Conservation (phyloP, 2,888 invertebrate species). For the Hylaea fasciaria region DNA sequence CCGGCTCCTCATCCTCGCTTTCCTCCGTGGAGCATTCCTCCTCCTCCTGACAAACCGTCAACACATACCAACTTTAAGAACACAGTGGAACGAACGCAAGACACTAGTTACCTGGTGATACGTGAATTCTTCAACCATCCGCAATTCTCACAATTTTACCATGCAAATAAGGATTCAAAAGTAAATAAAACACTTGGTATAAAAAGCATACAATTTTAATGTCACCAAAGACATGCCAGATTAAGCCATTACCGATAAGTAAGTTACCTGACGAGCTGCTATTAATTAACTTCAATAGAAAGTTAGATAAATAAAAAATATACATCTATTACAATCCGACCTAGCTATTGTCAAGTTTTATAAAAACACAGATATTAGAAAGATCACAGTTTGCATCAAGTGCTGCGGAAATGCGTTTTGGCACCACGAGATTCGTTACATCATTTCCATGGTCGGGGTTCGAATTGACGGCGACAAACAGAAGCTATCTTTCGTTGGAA, state of each 20-base stretch:
- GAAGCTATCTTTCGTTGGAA: conserved; percentile 57
- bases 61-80: background rate
- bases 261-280: conserved; percentile 68
- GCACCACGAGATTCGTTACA: conserved; percentile 77
- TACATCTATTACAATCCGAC: conserved; percentile 63
- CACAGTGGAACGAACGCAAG: conserved; percentile 13
- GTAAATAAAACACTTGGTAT: conserved; percentile 73
- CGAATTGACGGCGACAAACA: conserved; percentile 36
- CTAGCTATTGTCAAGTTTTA: conserved; percentile 68
- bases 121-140: conserved; percentile 80
- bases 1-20: conserved; percentile 83
- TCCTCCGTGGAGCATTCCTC: conserved; percentile 85
- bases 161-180: conserved; percentile 72
- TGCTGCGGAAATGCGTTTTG: conserved; percentile 74
- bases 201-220: conserved; percentile 84
- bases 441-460: conserved; percentile 43
- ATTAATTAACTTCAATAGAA: conserved; percentile 77
- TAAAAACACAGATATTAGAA: conserved; percentile 61
- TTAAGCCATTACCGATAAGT: conserved; percentile 73
- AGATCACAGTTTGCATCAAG: conserved; percentile 71
- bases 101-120: conserved; percentile 48
- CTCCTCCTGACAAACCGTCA: conserved; percentile 66
- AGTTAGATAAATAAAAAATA: conserved; percentile 78
- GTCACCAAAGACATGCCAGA: conserved; percentile 79
- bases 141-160: conserved; percentile 63